Conservation (phyloP, 2,797 vertebrate genomes). For the Simalia tracyae region DNA sequence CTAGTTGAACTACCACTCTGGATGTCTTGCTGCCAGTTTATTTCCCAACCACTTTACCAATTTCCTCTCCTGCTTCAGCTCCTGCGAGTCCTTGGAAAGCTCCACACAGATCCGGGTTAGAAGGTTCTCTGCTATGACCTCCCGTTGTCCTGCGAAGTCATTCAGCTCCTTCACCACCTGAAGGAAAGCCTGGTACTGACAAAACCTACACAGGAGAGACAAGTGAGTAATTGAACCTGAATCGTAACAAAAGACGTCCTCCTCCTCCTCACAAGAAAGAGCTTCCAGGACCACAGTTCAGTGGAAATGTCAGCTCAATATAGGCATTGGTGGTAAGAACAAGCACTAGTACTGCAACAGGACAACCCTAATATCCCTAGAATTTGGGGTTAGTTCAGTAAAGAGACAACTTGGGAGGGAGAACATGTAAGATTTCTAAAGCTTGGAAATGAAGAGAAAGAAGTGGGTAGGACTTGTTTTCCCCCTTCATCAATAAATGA, state of each 20-base stretch:
- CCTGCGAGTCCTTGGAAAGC: conserved; percentile 86
- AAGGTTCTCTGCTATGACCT: conserved; percentile 89
- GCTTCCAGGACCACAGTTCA: not conserved
- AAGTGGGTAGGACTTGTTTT: not conserved
- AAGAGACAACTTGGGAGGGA: not conserved
- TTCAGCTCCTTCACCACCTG: conserved; percentile 88
- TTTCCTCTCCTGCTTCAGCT: conserved; percentile 89
- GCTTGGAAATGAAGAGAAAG: not conserved
- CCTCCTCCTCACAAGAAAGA: not conserved
- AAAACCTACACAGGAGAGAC: conserved; percentile 71
- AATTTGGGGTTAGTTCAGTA: not conserved
- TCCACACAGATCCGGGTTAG: conserved; percentile 85
- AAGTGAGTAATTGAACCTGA: not conserved
- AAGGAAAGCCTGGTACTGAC: conserved; percentile 85
- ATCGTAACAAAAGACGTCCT: not conserved
- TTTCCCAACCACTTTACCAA: conserved; percentile 71
- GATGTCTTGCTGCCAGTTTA: not conserved
- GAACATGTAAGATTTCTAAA: not conserved
- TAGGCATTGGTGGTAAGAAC: not conserved
- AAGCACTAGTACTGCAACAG: not conserved
- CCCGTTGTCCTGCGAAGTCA: conserved; percentile 88
- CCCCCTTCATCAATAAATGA: not conserved
- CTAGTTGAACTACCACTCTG: not conserved
- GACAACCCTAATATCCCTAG: not conserved
- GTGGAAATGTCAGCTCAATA: not conserved